These are phyloP conservation scores for Rhinogobius similis DNA, from an alignment of 2,113 vertebrate species.

Conservation along the genomic window DNA sequence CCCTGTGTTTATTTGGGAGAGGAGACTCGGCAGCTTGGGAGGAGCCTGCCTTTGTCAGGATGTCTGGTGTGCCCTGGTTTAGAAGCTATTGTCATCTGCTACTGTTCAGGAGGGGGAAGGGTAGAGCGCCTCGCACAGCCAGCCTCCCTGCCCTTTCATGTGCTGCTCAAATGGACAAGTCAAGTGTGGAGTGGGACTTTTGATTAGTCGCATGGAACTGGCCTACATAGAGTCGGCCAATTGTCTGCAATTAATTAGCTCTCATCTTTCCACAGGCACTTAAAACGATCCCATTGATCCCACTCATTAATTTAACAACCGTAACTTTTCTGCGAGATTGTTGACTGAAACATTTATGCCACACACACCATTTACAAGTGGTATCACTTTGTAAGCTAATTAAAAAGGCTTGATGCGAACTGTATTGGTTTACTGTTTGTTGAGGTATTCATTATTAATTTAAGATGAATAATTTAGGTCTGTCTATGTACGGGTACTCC, in stretches of 20 bases:
- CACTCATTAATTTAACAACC: neutral
- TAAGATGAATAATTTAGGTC: constrained; percentile 8
- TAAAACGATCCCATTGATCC: constrained; percentile 1
- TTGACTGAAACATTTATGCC: constrained; percentile 11
- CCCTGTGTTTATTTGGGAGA: constrained; percentile 67
- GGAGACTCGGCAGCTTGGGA: constrained; percentile 66
- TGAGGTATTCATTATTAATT: constrained; percentile 23
- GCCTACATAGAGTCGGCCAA: constrained; percentile 7
- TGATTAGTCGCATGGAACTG: constrained; percentile 18
- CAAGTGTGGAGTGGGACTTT: constrained; percentile 53
- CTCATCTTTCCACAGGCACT: constrained; percentile 12
- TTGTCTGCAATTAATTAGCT: constrained; percentile 13
- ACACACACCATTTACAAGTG: constrained; percentile 3
- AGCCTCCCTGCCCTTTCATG: constrained; percentile 28
- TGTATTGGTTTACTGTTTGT: neutral
- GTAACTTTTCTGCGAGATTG: constrained; percentile 11
- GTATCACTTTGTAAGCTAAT: neutral
- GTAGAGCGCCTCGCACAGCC: constrained; percentile 59
- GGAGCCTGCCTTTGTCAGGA: constrained; percentile 77
- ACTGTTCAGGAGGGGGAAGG: constrained; percentile 68
- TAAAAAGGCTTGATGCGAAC: neutral
- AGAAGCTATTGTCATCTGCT: constrained; percentile 77
- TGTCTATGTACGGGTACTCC: neutral
- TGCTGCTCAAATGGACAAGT: constrained; percentile 40
- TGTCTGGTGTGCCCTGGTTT: constrained; percentile 75